Conservation (phyloP, 2,888 invertebrate genomes). For the Phalera bucephala region DNA sequence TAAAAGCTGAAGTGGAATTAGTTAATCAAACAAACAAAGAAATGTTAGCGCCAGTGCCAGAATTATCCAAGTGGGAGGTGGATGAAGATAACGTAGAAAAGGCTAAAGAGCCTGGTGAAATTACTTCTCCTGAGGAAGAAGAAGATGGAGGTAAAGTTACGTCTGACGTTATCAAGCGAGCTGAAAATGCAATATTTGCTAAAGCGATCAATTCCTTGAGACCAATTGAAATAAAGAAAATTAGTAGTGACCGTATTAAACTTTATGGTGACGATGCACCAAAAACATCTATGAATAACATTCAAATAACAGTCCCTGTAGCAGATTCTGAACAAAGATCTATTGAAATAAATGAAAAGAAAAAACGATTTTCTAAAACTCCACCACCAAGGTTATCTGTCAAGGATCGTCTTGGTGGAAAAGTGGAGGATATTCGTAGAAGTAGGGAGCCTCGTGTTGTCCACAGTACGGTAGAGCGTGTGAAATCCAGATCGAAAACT, state of each 20-base stretch:
- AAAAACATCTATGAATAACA: conserved; percentile 67
- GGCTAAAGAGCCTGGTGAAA: conserved; percentile 71
- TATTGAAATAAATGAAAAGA: conserved; percentile 74
- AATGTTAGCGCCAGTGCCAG: conserved; percentile 89
- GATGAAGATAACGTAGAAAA: conserved; percentile 81
- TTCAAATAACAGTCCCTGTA: conserved; percentile 82
- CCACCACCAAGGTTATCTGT: conserved; percentile 87
- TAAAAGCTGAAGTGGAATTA: conserved; percentile 76
- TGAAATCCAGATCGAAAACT: conserved; percentile 79
- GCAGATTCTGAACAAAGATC: conserved; percentile 68
- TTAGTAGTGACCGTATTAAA: conserved; percentile 86
- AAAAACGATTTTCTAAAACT: conserved; percentile 66
- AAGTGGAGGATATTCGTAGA: conserved; percentile 84
- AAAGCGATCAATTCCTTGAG: conserved; percentile 92
- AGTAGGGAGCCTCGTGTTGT: conserved; percentile 79
- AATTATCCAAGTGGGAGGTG: conserved; percentile 95
- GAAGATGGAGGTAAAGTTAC: conserved; percentile 88
- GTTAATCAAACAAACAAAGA: conserved; percentile 67
- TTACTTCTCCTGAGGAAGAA: conserved; percentile 71
- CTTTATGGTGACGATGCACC: conserved; percentile 82
- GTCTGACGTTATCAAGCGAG: conserved; percentile 93
- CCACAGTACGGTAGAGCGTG: conserved; percentile 80
- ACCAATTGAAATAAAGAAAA: conserved; percentile 90
- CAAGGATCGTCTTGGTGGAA: conserved; percentile 91
- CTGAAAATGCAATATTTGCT: conserved; percentile 95